Evolutionary conservation across 2,888 invertebrate species (phyloP), one percentile per base, ranked within the genome.

Genomic region (Parapristionchus giblindavisi): DNA sequence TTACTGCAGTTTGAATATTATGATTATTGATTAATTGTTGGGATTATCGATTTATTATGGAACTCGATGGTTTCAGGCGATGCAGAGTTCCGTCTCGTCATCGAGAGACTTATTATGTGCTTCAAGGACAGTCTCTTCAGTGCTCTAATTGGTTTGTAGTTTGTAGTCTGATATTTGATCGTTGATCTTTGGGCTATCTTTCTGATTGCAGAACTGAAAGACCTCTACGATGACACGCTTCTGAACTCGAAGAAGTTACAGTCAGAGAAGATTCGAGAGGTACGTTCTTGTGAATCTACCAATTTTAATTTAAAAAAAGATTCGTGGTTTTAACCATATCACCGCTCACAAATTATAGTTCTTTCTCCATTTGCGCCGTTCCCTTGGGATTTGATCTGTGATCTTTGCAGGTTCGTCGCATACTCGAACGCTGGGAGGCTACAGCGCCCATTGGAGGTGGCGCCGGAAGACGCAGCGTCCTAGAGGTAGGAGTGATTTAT

Each of bases 61-160:
- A 32, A 52, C 24, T 21, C 8, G 34, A 51, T 70, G 54, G 38
- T 66, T 34, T 2, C 96, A 40, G 60, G 54, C 89, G 97, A 99
- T 90, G 93, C 94, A 88, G 96, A 96, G 89, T 92, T 99, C 84
- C 92, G 96, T 84, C 92, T 94, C 86, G 96, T 96, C 84, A 96
- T 99, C 89, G 98, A 99, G 90, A 92, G 96, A 85, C 96, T 99
- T 89, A 97, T 99, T 90, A 92, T 95, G 88, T 96, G 97, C 90
- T 98, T 99, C 92, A 98, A 99, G 91, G 96, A 96, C 86, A 92
- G 95, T 79, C 92, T 99, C 80, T 99, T 99, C 91, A 96, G 97
- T 91, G 97, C 98, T 82, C 91, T 99, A 84, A 92, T 99, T 90
- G 98, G 97, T 98, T 91, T 75, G 76, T 32, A n/a, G 48, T 21